These are phyloP conservation scores for Tamias sibiricus DNA, from an alignment of 2,113 vertebrate genomes.

Conservation along the genomic window DNA sequence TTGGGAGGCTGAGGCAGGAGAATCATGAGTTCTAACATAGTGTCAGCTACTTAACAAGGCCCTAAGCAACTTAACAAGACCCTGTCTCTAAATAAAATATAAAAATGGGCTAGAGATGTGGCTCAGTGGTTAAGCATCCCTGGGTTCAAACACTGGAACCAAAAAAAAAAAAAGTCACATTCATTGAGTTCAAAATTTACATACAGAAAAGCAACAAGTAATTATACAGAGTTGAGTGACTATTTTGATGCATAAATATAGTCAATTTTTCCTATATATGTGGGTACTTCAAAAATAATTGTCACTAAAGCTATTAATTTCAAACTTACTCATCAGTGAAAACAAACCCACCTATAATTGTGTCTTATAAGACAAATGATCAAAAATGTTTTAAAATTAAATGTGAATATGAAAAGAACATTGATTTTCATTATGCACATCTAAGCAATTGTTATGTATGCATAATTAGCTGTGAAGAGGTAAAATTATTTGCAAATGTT, in stretches of 20 bases:
- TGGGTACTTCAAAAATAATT: slow-evolving; percentile 15
- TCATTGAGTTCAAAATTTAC: slow-evolving; percentile 28
- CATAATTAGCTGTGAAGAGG: slow-evolving; percentile 40
- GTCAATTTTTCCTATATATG: background rate
- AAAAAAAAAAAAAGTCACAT: background rate
- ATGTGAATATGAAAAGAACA: background rate
- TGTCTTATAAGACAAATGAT: background rate
- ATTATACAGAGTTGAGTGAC: background rate
- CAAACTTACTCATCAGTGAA: slow-evolving; percentile 25
- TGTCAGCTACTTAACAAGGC: no score
- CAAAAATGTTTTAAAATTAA: slow-evolving; percentile 42
- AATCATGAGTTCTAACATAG: no score
- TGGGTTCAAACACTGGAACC: no score
- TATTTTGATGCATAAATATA: slow-evolving; percentile 34
- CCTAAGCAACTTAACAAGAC: no score
- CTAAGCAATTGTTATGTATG: slow-evolving; percentile 29
- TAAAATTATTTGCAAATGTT: slow-evolving; percentile 15
- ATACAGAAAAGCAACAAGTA: background rate
- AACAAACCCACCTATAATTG: slow-evolving; percentile 3
- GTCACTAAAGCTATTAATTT: slow-evolving; percentile 45
- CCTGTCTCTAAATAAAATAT: no score
- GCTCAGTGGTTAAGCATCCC: no score
- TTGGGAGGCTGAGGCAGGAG: no score
- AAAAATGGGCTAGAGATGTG: no score
- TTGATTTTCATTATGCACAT: slow-evolving; percentile 40